Evolutionary conservation across 2,797 vertebrate species (phyloP).

Genomic region (Urosaurus nigricauda): DNA sequence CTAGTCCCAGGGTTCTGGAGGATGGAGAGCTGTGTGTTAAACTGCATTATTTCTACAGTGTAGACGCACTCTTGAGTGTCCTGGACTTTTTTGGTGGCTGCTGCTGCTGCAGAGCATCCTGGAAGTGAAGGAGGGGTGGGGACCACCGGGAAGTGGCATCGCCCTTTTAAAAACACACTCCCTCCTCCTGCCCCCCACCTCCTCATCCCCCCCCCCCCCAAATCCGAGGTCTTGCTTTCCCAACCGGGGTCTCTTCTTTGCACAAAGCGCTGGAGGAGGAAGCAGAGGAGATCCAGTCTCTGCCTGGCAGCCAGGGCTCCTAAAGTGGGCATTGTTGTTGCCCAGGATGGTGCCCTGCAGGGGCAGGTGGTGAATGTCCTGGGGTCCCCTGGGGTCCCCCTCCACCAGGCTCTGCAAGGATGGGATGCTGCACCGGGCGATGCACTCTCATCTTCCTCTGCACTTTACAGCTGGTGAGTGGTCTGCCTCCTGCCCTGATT

Average conservation of each 20-base stretch:
- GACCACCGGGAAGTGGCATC: constrained; percentile 31
- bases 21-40: too few species aligned
- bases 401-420: constrained; percentile 67
- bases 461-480: constrained; percentile 92
- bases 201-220: background rate
- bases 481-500: too few species aligned
- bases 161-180: constrained; percentile 73
- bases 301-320: too few species aligned
- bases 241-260: background rate
- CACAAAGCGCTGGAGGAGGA: background rate
- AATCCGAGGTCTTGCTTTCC: constrained; percentile 9
- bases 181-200: background rate
- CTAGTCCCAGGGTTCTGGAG: too few species aligned
- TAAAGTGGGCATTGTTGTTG: too few species aligned
- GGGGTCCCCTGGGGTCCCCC: background rate
- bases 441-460: constrained; percentile 90
- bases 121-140: background rate
- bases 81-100: too few species aligned
- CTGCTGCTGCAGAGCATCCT: too few species aligned
- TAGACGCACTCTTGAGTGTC: too few species aligned
- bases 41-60: too few species aligned
- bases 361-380: background rate
- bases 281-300: too few species aligned
- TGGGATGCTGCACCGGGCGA: constrained; percentile 91
- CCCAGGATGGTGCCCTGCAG: background rate